A percentile compares a stretch with the other conserved stretches of the same genome.
phyloP scores from a whole-genome alignment of 1,140 invertebrate species.

The Trichomalopsis sarcophagae region DNA sequence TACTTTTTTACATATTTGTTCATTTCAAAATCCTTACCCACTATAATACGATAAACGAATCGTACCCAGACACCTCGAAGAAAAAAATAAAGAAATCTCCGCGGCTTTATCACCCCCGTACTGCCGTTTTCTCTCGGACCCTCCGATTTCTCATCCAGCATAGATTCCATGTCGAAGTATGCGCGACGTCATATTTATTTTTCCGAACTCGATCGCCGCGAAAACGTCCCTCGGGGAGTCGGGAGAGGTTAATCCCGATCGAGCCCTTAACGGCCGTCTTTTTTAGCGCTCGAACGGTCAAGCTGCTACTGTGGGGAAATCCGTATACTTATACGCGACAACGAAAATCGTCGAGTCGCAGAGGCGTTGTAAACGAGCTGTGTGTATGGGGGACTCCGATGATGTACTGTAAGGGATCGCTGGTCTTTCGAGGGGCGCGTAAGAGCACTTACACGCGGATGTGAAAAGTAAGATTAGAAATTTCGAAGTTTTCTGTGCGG shows the following conservation, averaged over 20 bases:
- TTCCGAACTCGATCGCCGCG: slow-evolving; percentile 46
- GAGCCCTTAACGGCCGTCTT: slow-evolving; percentile 52
- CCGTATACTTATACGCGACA: neutral
- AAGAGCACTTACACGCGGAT: neutral
- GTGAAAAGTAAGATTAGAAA: slow-evolving; percentile 16
- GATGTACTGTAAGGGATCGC: neutral
- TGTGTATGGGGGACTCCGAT: neutral
- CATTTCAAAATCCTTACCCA: too few relatives aligned
- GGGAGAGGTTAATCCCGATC: slow-evolving; percentile 53
- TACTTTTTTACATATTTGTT: too few relatives aligned
- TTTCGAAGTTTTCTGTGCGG: neutral
- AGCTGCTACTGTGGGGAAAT: slow-evolving; percentile 4
- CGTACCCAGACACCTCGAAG: too few relatives aligned
- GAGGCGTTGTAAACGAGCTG: slow-evolving; percentile 16
- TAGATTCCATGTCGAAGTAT: neutral
- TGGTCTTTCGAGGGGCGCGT: neutral
- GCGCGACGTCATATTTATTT: slow-evolving; percentile 38
- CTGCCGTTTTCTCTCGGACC: neutral
- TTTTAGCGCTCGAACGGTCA: slow-evolving; percentile 26
- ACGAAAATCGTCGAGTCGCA: slow-evolving; percentile 26
- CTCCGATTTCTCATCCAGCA: slow-evolving; percentile 18
- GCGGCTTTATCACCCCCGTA: neutral
- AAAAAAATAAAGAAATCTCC: slow-evolving; percentile 26
- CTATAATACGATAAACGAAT: too few relatives aligned
- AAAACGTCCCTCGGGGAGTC: slow-evolving; percentile 50